Evolutionary conservation across 2,113 vertebrate species (phyloP).

Genomic region (Anguilla rostrata): DNA sequence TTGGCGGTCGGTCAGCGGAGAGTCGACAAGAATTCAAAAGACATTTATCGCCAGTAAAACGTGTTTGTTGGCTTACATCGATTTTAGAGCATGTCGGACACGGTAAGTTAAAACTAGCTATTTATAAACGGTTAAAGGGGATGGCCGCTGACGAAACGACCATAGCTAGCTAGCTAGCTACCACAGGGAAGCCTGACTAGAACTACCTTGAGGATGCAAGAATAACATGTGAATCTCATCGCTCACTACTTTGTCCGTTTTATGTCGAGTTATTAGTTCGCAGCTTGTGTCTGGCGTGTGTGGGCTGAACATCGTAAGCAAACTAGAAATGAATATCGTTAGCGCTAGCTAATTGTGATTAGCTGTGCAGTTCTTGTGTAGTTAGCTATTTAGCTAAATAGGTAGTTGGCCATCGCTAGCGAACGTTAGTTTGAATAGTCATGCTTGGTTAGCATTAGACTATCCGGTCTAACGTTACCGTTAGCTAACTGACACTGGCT

Average conservation of each 20-base stretch:
- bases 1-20: conserved; percentile 10
- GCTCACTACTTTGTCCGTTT: not conserved
- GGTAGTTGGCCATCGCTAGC: not conserved
- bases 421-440: not conserved
- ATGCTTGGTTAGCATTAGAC: too few relatives aligned
- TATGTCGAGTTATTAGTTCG: not conserved
- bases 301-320: not conserved
- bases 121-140: too few relatives aligned
- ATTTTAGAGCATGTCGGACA: conserved; percentile 68
- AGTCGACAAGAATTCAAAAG: conserved; percentile 20
- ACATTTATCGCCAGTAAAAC: conserved; percentile 19
- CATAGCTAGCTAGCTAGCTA: not conserved
- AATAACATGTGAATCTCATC: not conserved
- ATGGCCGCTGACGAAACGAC: not conserved
- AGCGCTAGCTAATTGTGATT: not conserved
- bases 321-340: not conserved
- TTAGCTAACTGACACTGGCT: not conserved
- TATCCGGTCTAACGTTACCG: not conserved
- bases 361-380: not conserved
- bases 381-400: not conserved
- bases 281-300: not conserved
- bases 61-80: conserved; percentile 4
- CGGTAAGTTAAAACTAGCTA: conserved; percentile 57
- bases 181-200: not conserved
- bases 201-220: not conserved